Evolutionary conservation across 1,140 invertebrate genomes (phyloP), one percentile per base, ranked within the genome.

Genomic region (Myzus persicae): DNA sequence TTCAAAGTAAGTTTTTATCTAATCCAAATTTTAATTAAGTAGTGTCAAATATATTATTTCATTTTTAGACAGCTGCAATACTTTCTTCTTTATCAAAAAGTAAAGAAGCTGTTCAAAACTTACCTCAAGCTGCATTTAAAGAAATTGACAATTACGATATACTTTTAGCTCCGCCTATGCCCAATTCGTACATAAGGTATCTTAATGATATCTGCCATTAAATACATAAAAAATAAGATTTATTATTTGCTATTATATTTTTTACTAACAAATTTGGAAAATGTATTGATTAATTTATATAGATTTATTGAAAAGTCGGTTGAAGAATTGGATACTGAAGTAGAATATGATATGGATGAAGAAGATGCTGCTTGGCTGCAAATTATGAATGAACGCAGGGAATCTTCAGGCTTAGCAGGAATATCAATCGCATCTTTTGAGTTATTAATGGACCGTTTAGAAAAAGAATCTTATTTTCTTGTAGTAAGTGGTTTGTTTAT

Each of bases 291-390:
- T 31, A 31, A 26, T 93, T 38, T 40, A 36, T 14, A 42, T 40
- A 96, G 98, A 94, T 99, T 99, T 95, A 99, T 99, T 95, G 99
- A 99, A 95, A 98, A 98, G 94, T 98, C 98, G 85, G 96, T 97
- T 14, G 99, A 99, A 95, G 99, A 99, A 95, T 95, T 99, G 82
- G 98, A 99, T 96, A 97, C 97, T 94, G 97, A 97, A 95, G 96
- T 99, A 7, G 99, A 99, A 95, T 99, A 99, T 96, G 99, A 99
- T 96, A 97, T 99, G 94, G 99, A 99, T 95, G 99, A 99, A 95
- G 99, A 99, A 95, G 99, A 99, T 95, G 97, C 97, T 87, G 98
- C 98, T 1, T 99, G 98, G 99, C 95, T 99, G 81, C 96, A 97
- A 89, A 96, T 99, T 76, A 97, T 99, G 90, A 99, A 99, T 95